phyloP scores from a whole-genome alignment of 2,113 vertebrate genomes.

The Pteropus alecto region DNA sequence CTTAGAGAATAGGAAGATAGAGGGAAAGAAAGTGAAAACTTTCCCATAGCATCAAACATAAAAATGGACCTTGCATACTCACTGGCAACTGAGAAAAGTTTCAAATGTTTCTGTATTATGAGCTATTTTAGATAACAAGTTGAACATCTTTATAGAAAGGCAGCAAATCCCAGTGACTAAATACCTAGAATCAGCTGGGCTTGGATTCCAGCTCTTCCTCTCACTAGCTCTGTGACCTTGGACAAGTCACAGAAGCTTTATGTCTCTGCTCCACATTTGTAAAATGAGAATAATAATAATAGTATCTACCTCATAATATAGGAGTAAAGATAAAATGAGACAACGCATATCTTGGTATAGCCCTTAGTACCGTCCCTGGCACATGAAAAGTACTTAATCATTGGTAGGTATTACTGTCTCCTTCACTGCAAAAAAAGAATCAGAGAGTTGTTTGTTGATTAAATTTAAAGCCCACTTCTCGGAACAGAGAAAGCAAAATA shows the following conservation, averaged over 20 bases:
- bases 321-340: neutral
- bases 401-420: neutral
- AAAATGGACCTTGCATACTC: neutral
- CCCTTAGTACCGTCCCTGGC: neutral
- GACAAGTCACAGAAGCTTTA: neutral
- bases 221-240: neutral
- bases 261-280: neutral
- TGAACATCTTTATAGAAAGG: neutral
- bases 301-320: neutral
- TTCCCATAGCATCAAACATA: neutral
- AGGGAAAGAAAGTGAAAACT: neutral
- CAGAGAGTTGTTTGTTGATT: neutral
- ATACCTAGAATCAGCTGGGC: neutral
- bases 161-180: neutral
- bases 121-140: neutral
- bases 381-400: neutral
- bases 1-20: neutral
- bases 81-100: neutral
- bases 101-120: neutral
- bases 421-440: neutral
- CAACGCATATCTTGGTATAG: neutral
- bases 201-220: neutral
- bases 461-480: neutral
- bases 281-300: neutral
- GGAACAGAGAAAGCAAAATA: conserved; percentile 17